Evolutionary conservation across 2,888 invertebrate species (phyloP).

Genomic region (Sylvicola cinctus): DNA sequence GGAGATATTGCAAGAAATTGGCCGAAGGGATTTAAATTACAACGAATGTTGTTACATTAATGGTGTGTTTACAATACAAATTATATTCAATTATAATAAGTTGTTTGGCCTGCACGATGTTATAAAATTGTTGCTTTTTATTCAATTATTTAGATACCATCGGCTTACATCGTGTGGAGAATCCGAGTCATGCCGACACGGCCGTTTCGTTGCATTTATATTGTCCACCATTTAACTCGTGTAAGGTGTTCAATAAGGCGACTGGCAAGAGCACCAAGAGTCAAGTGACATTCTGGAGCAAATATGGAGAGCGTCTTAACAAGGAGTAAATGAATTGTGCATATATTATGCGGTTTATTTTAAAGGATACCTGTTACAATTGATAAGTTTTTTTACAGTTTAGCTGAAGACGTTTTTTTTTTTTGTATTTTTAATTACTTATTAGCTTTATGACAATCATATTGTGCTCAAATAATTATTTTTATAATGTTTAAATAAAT

Average conservation of each 20-base stretch:
- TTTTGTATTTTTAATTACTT: no score
- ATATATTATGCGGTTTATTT: no score
- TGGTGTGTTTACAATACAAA: constrained; percentile 35
- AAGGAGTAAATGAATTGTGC: neutral
- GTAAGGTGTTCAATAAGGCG: constrained; percentile 77
- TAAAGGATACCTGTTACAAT: no score
- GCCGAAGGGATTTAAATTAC: constrained; percentile 38
- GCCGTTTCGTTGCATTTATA: constrained; percentile 90
- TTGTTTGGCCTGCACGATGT: no score
- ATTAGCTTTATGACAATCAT: no score
- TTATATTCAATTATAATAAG: no score
- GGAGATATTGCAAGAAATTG: constrained; percentile 40
- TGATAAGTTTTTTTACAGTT: no score
- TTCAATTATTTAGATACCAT: constrained; percentile 55
- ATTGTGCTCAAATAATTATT: no score
- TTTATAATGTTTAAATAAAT: no score
- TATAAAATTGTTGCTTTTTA: constrained; percentile 1
- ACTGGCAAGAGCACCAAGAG: constrained; percentile 55
- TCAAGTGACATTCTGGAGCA: constrained; percentile 82
- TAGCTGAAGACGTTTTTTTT: no score
- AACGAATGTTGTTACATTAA: constrained; percentile 90
- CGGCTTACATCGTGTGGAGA: constrained; percentile 91
- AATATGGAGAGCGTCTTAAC: constrained; percentile 47
- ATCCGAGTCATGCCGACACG: constrained; percentile 69
- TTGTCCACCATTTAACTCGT: constrained; percentile 77